Conservation (phyloP, 2,888 invertebrate species). For the Trachelus stipa region DNA sequence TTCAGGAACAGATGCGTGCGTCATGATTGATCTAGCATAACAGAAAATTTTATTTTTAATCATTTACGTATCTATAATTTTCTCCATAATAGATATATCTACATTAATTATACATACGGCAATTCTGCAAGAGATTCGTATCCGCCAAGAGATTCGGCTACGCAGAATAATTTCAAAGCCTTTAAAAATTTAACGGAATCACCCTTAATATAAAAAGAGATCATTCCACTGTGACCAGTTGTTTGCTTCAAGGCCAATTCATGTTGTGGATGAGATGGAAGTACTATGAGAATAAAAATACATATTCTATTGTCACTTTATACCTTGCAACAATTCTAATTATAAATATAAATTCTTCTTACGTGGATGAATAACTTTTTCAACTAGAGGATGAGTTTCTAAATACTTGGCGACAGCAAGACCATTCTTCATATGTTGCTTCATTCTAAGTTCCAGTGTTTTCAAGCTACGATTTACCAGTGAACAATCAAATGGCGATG, state of each 20-base stretch:
- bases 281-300: slow-evolving; percentile 68
- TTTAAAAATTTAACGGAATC: slow-evolving; percentile 81
- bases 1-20: slow-evolving; percentile 90
- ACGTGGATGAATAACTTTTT: slow-evolving; percentile 87
- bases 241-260: slow-evolving; percentile 83
- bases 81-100: not conserved
- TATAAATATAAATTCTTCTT: slow-evolving; percentile 39
- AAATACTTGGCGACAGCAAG: slow-evolving; percentile 84
- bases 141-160: slow-evolving; percentile 96
- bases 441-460: slow-evolving; percentile 93
- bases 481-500: slow-evolving; percentile 97
- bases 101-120: slow-evolving; percentile 76
- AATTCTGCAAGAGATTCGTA: slow-evolving; percentile 95
- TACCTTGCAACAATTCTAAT: slow-evolving; percentile 10
- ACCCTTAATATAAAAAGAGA: slow-evolving; percentile 89
- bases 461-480: slow-evolving; percentile 93
- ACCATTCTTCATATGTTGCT: slow-evolving; percentile 85
- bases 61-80: no score
- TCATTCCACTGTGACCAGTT: slow-evolving; percentile 90
- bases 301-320: not conserved
- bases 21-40: slow-evolving; percentile 84
- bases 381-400: slow-evolving; percentile 82
- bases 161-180: slow-evolving; percentile 81
- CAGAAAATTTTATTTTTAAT: not conserved
- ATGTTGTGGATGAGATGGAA: slow-evolving; percentile 89